Base-by-base conservation (phyloP, 1,140 invertebrate genomes). In the Drosophila insularis region DNA sequence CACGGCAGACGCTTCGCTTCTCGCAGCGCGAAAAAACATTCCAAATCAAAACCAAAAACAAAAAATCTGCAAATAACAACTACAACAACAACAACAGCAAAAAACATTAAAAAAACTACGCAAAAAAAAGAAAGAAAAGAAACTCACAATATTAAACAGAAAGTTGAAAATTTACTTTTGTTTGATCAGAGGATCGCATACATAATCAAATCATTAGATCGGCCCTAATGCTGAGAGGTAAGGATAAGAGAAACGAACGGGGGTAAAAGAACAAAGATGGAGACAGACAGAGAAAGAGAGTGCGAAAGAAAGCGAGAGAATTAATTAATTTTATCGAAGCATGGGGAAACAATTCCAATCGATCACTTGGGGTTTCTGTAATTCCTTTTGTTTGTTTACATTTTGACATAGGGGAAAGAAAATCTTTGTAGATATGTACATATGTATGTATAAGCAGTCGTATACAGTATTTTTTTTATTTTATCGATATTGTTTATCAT, bases 21-120 rank as follows among this genome's bases (percentile, higher is more conserved):
- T 55, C 71, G 68, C 72, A 65, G 71, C 73, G 60, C 40, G 21
- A 75, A 73, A 23, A 75, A 55, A 59, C 46, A 72, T 39, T 60
- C 37, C 66, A 64, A 58, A 58, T 54, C 27, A 27, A 68, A 59
- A 35, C 11, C 55, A 59, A 32, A 27, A 58, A 27, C 27, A 27
- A 37, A 31, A 62, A 62, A 50, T 62, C 40, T 32, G 62, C 62
- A 14, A 61, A 50, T 31, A 63, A 40, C 53, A 46, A 11, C 17
- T 58, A 37, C 35, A 37, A 13, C 35, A 37, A 37, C 35, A 27
- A 54, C 19, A 35, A 56, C 27, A 6, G 27, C 27, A 58, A 11
- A 19, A 14, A 31, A 59, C n/a, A 27, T 17, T 54, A 71, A 84
- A 71, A 65, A 60, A 56, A 63, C 46, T 46, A 68, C 74, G 78